These are phyloP conservation scores for Platichthys stellatus DNA, from an alignment of 2,113 vertebrate genomes.

Conservation along the genomic window DNA sequence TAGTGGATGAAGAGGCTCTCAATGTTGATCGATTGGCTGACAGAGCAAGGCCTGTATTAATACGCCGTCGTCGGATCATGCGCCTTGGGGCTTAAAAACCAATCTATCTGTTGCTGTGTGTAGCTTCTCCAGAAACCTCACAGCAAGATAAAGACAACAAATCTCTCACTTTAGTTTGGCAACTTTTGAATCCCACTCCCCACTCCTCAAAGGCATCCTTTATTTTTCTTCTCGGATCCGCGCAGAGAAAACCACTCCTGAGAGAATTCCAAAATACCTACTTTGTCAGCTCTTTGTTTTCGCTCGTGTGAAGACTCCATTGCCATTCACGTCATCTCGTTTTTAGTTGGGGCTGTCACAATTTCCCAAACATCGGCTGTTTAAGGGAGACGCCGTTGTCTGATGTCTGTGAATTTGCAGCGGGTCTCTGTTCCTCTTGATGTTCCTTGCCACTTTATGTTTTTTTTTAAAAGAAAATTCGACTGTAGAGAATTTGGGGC, in stretches of 20 bases:
- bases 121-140: slow-evolving; percentile 41
- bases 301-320: slow-evolving; percentile 27
- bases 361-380: slow-evolving; percentile 55
- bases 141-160: slow-evolving; percentile 61
- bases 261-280: slow-evolving; percentile 49
- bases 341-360: slow-evolving; percentile 26
- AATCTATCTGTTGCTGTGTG: slow-evolving; percentile 45
- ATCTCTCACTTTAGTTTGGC: slow-evolving; percentile 59
- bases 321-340: slow-evolving; percentile 52
- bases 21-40: slow-evolving; percentile 53
- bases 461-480: not conserved
- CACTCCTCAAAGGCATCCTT: slow-evolving; percentile 53
- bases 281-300: slow-evolving; percentile 51
- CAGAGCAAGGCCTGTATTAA: slow-evolving; percentile 40
- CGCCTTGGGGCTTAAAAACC: slow-evolving; percentile 38
- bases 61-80: slow-evolving; percentile 20
- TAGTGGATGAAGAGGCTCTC: slow-evolving; percentile 1
- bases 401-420: slow-evolving; percentile 35
- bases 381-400: slow-evolving; percentile 29
- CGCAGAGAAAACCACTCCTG: slow-evolving; percentile 39
- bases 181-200: slow-evolving; percentile 60
- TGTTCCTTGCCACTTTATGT: slow-evolving; percentile 25
- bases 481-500: not conserved
- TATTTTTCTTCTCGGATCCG: slow-evolving; percentile 34
- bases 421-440: slow-evolving; percentile 27